Evolutionary conservation across 1,140 invertebrate genomes (phyloP), one percentile per base, ranked within the genome.

Genomic region (Bombus ignitus): DNA sequence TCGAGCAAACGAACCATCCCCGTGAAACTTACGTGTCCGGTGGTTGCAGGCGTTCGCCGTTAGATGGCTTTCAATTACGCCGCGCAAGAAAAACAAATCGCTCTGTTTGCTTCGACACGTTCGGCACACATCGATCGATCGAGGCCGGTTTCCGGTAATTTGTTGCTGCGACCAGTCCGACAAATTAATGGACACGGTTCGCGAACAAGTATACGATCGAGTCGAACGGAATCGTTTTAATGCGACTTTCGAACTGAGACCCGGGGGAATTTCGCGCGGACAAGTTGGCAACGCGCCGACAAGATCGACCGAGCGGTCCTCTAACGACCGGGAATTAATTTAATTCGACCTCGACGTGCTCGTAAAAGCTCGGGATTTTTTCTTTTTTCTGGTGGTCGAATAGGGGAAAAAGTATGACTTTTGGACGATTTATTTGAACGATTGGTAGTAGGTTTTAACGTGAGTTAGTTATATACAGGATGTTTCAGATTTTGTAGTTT

Each of bases 41-140:
- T n/a, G 73, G 39, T 66, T 6, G 15, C 18, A 75, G 9, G 32
- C 28, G 62, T 13, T 32, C 25, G 47, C 37, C 59, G n/a, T 62
- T 65, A 82, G 74, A 71, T 59, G 35, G 65, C 37, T 78, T 84
- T 84, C 82, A 84, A 84, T 84, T 84, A 78, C 47, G 68, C 10
- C 25, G 15, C 13, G 3, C 1, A 18, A 15, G 75, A 71, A 59
- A 71, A 84, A 84, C 70, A 68, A 57, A 78, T 83, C 66, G 62
- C 28, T 25, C 73, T 74, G 53, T 83, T 78, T 39, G 44, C 44
- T 78, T 42, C 62, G 82, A 83, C 82, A 53, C 80, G 65, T 53
- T 25, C 65, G 25, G 9, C 12, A 9, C 62, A 76, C 3, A 1
- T 62, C 22, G 44, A 78, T 83, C 81, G 74, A 83, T 77, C 22